Conservation (phyloP, 2,113 vertebrate genomes). For the Lontra canadensis region DNA sequence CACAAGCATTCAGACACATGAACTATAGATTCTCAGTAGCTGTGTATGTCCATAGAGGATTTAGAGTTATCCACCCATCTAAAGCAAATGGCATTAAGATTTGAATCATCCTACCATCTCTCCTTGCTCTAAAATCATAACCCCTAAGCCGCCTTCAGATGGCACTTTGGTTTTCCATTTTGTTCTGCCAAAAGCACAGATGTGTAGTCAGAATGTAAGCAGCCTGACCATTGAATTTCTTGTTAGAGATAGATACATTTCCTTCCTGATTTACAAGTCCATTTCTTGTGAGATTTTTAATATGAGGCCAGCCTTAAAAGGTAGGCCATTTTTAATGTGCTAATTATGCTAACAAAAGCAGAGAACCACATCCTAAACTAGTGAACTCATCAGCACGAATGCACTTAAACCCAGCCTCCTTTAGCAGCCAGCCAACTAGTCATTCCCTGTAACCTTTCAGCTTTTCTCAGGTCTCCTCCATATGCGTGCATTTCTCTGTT, state of each 20-base stretch:
- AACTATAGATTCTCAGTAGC: background rate
- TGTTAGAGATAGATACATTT: background rate
- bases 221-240: background rate
- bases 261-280: background rate
- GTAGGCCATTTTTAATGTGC: background rate
- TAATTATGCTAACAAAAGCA: background rate
- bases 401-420: background rate
- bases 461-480: background rate
- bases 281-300: background rate
- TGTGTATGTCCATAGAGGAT: background rate
- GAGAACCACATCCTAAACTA: background rate
- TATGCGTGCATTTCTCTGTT: background rate
- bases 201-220: background rate
- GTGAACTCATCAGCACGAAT: background rate
- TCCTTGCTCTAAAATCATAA: background rate
- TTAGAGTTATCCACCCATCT: background rate
- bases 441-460: background rate
- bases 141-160: background rate
- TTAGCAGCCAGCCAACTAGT: background rate
- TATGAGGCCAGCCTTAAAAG: background rate
- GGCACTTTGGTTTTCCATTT: background rate
- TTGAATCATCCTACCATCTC: background rate
- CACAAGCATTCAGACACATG: background rate
- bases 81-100: background rate
- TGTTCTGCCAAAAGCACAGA: background rate